Evolutionary conservation across 2,113 vertebrate genomes (phyloP).

Genomic region (Glaucidium brasilianum): DNA sequence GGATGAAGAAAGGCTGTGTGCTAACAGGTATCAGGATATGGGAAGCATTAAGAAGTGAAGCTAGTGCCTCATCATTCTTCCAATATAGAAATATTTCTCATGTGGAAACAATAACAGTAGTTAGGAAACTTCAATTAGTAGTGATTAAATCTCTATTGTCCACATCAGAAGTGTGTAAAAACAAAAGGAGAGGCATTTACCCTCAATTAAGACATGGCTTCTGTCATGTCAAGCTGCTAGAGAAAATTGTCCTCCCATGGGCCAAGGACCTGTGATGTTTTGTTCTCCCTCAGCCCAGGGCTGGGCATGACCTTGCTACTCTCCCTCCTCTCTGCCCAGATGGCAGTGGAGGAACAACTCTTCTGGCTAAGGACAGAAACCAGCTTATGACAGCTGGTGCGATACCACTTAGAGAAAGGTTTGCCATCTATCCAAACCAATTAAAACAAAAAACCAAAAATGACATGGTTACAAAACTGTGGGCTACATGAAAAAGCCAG

Average conservation of each 20-base stretch:
- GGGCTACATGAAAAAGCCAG: background rate
- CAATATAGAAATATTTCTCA: background rate
- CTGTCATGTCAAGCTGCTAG: background rate
- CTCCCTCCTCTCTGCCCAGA: background rate
- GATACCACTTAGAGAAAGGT: background rate
- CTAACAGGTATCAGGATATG: background rate
- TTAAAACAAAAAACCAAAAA: background rate
- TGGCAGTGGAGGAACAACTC: fast-evolving
- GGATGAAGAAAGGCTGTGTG: background rate
- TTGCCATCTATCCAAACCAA: background rate
- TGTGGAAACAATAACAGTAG: background rate
- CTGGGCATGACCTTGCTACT: background rate
- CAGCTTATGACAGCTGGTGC: background rate
- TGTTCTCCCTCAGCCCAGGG: background rate
- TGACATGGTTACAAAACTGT: background rate
- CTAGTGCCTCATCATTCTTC: background rate
- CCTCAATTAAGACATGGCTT: background rate
- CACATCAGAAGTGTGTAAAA: background rate
- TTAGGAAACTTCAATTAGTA: background rate
- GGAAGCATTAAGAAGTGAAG: background rate
- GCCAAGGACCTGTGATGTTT: background rate
- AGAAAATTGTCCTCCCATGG: background rate
- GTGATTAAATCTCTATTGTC: background rate
- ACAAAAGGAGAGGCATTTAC: background rate
- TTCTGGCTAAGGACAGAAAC: background rate